phyloP scores from a whole-genome alignment of 2,113 vertebrate genomes.

The Cromileptes altivelis region DNA sequence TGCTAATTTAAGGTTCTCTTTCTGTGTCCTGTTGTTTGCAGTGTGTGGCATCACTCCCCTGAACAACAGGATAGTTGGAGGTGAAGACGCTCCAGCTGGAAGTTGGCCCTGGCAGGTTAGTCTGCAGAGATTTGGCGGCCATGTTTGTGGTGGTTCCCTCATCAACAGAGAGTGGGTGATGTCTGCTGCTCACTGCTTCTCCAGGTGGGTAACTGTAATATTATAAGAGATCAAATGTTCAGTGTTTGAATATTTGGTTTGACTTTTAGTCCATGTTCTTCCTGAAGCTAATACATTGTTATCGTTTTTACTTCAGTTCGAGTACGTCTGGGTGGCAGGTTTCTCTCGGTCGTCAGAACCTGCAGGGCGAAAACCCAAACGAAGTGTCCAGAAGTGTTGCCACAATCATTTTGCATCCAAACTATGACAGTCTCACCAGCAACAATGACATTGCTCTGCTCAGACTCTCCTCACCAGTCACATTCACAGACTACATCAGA shows the following conservation, averaged over 20 bases:
- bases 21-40: too few relatives aligned
- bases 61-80: too few relatives aligned
- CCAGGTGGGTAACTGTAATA: conserved; percentile 14
- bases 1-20: too few relatives aligned
- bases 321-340: not conserved
- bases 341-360: conserved; percentile 64
- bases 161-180: too few relatives aligned
- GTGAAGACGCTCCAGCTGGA: too few relatives aligned
- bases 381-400: conserved; percentile 28
- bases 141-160: too few relatives aligned
- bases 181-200: too few relatives aligned
- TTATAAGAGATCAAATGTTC: too few relatives aligned
- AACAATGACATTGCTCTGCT: conserved; percentile 86
- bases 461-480: conserved; percentile 72
- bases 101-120: too few relatives aligned
- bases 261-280: not conserved
- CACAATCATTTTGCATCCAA: conserved; percentile 70
- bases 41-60: too few relatives aligned
- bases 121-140: too few relatives aligned
- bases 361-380: conserved; percentile 43
- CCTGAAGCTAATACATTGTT: not conserved
- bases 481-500: conserved; percentile 80
- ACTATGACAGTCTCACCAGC: conserved; percentile 58
- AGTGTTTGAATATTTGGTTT: too few relatives aligned
- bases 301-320: not conserved